Base-by-base conservation (phyloP, 1,140 invertebrate species). In the Coptotermes formosanus region DNA sequence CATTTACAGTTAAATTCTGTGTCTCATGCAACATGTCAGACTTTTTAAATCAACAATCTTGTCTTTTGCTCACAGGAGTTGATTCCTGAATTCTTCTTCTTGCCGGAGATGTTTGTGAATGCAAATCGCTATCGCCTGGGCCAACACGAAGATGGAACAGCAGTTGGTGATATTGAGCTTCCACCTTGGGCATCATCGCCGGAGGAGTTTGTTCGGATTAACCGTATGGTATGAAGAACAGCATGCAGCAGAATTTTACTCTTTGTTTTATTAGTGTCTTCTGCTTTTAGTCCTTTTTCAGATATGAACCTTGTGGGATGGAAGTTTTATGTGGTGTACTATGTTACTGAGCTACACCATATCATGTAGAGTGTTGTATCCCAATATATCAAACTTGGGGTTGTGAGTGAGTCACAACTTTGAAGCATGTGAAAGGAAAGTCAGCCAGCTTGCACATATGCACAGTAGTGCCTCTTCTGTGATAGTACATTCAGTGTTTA, bases 51-150 rank as follows among this genome's bases (percentile, higher is more conserved):
- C 14, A 48, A 48, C 45, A 48, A 7, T 30, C 4, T 83, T n/a
- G 32, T 83, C 44, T 14, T 25, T 83, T 83, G 19, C 44, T 21
- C 0, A 32, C 91, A 97, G 96, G 99, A 99, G 92, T 91, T 99
- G 83, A 98, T 99, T 89, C 99, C 99, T 0, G 99, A 99, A 91
- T 96, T 99, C 90, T 99, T 98, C 92, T 99, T 99, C 92, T 92
- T 99, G 87, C 98, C 98, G n/a, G 99, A 99, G 93, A 99, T 99
- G 97, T 95, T 99, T 88, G 94, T 97, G 48, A 99, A 99, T 91
- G 93, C 93, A 89, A 99, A 95, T 94, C 94, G 91, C 88, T 99
- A 97, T 92, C 94, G 96, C 82, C 92, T 99, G 82, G 98, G 98
- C 32, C 93, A 95, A 87, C 95, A 97, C 55, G 98, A 99, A 87